Evolutionary conservation across 2,113 vertebrate genomes (phyloP), one percentile per base, ranked within the genome.

Genomic region (Tinamus guttatus): DNA sequence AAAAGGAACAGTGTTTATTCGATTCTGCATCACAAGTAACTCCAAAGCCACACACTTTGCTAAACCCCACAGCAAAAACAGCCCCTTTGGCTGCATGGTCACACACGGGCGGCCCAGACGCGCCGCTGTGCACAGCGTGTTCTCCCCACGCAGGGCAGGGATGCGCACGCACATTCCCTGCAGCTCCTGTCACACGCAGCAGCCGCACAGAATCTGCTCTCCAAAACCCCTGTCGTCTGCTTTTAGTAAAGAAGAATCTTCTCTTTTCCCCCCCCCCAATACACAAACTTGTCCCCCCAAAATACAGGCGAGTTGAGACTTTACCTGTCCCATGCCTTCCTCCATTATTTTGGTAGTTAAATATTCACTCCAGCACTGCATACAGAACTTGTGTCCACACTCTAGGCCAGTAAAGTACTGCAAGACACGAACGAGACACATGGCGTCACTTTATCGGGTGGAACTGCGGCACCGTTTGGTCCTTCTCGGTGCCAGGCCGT

Each of bases 341-440:
- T 99, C 99, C 98, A 99, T 99, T 97, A 99, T 99, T 99, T 99
- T 99, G 97, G 99, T 99, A 95, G 99, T 99, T 98, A 99, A 98
- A 98, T 99, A 99, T 98, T 99, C 99, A 71, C 99, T 99, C 99
- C 99, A 99, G 98, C 99, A 99, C 98, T 99, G 99, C 99, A 99
- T 99, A 98, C 99, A 99, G 98, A 99, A 99, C 97, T 99, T 99
- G 98, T 99, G 99, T 98, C 99, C 99, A 98, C 99, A 99, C 97
- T 99, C 99, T 96, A 99, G 98, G 97, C 99, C 99, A 89, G 99
- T 99, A 96, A 99, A 99, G 97, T 99, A 99, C 99, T 99, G 98
- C 30, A 98, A 96, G 74, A 97, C 65, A 97, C 88, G 96, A 89
- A 81, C 25, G 96, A 9, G 34, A 60, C 40, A 79, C 6, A 56